Evolutionary conservation across 2,113 vertebrate species (phyloP).

Genomic region (Deroptyus accipitrinus): DNA sequence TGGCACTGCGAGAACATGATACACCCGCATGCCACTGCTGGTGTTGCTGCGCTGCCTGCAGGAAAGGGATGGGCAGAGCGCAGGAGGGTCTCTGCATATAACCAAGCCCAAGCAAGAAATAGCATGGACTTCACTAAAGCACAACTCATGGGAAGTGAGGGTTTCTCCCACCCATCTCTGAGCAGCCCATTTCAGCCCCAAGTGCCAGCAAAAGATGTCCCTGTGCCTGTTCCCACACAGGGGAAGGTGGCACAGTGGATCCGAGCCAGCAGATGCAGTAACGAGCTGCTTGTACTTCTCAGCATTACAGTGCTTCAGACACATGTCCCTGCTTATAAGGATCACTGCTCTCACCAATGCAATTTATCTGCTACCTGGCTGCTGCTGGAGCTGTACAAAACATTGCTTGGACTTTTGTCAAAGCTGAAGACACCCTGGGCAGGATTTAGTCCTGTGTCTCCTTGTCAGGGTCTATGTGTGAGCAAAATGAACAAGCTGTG

Average conservation of each 20-base stretch:
- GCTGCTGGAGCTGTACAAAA: not conserved
- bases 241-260: not conserved
- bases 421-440: fast-evolving
- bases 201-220: not conserved
- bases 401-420: not conserved
- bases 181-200: not conserved
- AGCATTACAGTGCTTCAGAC: not conserved
- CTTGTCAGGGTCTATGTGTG: fast-evolving
- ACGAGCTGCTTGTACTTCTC: not conserved
- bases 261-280: not conserved
- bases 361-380: not conserved
- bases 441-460: not conserved
- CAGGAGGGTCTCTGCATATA: not conserved
- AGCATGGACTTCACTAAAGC: not conserved
- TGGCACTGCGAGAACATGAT: not conserved
- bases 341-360: not conserved
- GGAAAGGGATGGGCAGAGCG: not conserved
- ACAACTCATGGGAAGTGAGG: not conserved
- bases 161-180: not conserved
- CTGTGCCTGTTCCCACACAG: not conserved
- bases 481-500: not conserved
- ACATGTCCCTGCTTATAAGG: not conserved
- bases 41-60: fast-evolving
- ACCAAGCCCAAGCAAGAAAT: not conserved
- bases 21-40: not conserved